Conservation (phyloP, 1,140 invertebrate genomes). For the Xylocopa sonorina region DNA sequence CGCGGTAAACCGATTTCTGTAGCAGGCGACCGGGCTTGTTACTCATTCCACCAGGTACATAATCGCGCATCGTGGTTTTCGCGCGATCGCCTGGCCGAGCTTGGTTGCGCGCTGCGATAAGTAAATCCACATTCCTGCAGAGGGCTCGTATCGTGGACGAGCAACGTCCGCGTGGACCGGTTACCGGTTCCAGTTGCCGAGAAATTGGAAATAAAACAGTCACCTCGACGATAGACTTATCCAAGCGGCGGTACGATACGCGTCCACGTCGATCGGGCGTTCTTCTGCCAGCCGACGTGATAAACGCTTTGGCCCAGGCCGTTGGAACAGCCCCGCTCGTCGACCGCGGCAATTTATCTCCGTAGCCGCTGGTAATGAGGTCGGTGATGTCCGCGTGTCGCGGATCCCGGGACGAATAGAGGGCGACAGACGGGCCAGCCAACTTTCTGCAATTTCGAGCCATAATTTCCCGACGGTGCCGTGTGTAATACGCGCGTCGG, state of each 20-base stretch:
- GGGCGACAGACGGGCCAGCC: not conserved
- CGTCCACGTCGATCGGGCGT: slow-evolving; percentile 16
- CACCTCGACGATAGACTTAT: too few species aligned
- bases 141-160: slow-evolving; percentile 15
- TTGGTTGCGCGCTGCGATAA: slow-evolving; percentile 9
- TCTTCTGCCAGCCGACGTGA: slow-evolving; percentile 2
- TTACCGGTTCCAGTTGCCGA: slow-evolving; percentile 39
- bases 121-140: slow-evolving; percentile 41
- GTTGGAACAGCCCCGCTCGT: not conserved
- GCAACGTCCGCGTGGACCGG: slow-evolving; percentile 23
- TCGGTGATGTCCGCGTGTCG: slow-evolving; percentile 19
- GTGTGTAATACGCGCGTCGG: not conserved
- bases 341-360: slow-evolving; percentile 21
- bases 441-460: slow-evolving; percentile 2
- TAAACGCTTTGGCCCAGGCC: not conserved
- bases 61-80: slow-evolving; percentile 31
- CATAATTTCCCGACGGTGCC: slow-evolving; percentile 17
- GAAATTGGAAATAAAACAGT: slow-evolving; percentile 42
- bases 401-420: slow-evolving; percentile 7
- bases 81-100: not conserved
- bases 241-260: slow-evolving; percentile 2
- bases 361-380: slow-evolving; percentile 20
- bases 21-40: slow-evolving; percentile 3
- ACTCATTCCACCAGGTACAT: slow-evolving; percentile 16
- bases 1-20: slow-evolving; percentile 13